Conservation (phyloP, 2,113 vertebrate species). For the Myiozetetes cayanensis region DNA sequence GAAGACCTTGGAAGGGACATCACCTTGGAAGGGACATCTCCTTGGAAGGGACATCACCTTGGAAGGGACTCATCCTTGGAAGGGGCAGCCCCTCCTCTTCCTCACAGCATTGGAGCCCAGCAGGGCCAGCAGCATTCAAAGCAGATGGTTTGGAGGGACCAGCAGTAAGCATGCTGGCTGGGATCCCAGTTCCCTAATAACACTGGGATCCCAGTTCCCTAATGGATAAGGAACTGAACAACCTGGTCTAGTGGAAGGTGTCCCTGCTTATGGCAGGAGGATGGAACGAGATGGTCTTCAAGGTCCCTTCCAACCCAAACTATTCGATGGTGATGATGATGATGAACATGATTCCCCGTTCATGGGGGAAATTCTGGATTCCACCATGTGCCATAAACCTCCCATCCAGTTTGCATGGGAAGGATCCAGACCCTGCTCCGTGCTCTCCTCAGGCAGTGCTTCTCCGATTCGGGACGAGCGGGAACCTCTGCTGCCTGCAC, state of each 20-base stretch:
- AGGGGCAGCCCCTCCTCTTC: not conserved
- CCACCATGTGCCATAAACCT: accelerated
- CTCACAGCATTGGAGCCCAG: not conserved
- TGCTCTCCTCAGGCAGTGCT: not conserved
- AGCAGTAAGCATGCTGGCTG: not conserved
- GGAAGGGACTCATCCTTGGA: no score
- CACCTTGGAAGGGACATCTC: no score
- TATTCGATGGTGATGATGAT: not conserved
- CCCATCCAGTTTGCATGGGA: accelerated
- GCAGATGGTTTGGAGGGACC: not conserved
- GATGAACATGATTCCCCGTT: not conserved
- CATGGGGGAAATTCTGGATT: not conserved
- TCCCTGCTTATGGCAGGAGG: not conserved
- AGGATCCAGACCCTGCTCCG: not conserved
- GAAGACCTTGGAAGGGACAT: no score
- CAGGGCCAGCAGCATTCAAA: not conserved
- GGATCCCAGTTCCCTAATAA: not conserved
- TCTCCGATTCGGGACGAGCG: accelerated
- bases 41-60: not conserved
- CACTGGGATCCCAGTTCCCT: not conserved
- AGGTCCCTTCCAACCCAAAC: not conserved
- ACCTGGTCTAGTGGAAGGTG: not conserved
- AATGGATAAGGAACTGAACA: not conserved
- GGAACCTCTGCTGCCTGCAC: not conserved
- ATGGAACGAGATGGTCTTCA: not conserved